phyloP scores from a whole-genome alignment of 2,113 vertebrate genomes.

The Aphyosemion australe region DNA sequence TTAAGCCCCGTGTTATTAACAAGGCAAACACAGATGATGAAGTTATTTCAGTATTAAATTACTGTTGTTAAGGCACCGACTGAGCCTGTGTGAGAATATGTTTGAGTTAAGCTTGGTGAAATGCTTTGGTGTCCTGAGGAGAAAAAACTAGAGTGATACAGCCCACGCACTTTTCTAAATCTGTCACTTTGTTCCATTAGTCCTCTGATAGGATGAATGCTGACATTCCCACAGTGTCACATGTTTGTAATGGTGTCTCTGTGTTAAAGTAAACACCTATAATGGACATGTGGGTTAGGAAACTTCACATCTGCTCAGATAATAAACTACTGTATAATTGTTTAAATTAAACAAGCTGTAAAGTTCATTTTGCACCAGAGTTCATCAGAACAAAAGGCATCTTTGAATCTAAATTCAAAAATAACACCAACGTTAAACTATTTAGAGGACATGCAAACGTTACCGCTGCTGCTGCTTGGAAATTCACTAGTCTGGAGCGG shows the following conservation, averaged over 20 bases:
- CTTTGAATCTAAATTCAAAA: no score
- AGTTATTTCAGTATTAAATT: not conserved
- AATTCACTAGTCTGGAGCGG: no score
- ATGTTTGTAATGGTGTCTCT: not conserved
- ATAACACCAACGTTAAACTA: no score
- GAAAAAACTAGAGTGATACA: not conserved
- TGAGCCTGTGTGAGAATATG: not conserved
- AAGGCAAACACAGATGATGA: not conserved
- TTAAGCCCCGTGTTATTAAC: not conserved
- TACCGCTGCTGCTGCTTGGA: no score
- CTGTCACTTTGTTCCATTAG: slow-evolving; percentile 24
- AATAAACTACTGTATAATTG: no score
- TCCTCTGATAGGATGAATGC: slow-evolving; percentile 37
- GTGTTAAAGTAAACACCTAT: no score
- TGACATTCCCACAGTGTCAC: slow-evolving; percentile 13
- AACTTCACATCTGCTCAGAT: no score
- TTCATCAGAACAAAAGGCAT: no score
- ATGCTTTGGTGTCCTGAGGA: slow-evolving; percentile 23
- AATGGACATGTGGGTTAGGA: no score
- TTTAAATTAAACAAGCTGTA: no score
- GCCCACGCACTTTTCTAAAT: slow-evolving; percentile 35
- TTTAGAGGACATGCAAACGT: no score
- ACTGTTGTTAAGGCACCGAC: not conserved
- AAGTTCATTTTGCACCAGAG: no score
- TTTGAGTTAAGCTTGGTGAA: not conserved